phyloP scores from a whole-genome alignment of 2,113 vertebrate genomes.

The Athene noctua region DNA sequence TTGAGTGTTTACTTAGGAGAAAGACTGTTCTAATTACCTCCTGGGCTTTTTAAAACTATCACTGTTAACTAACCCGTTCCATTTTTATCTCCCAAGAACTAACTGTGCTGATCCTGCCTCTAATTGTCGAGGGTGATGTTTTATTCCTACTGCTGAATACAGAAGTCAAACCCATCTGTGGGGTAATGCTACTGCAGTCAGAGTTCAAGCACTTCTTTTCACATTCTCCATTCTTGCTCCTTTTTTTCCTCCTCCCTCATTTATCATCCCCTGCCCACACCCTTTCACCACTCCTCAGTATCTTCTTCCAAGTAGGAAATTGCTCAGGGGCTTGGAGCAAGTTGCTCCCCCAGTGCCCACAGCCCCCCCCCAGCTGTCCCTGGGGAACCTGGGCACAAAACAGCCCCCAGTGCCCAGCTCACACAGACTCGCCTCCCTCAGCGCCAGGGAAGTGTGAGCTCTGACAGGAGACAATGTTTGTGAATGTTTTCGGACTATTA shows the following conservation, averaged over 20 bases:
- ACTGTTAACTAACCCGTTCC: background rate
- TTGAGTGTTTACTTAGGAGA: background rate
- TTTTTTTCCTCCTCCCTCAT: background rate
- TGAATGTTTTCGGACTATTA: background rate
- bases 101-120: background rate
- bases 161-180: constrained; percentile 21
- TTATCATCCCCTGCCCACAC: background rate
- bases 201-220: constrained; percentile 37
- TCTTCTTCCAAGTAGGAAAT: background rate
- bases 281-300: background rate
- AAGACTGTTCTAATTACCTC: background rate
- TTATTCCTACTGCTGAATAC: background rate
- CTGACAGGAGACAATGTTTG: background rate
- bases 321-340: background rate
- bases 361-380: background rate
- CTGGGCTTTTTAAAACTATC: background rate
- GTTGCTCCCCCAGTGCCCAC: background rate
- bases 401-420: background rate
- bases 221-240: background rate
- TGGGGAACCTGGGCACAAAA: background rate
- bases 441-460: background rate
- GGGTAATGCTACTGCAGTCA: background rate
- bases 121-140: background rate
- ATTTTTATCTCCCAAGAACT: background rate
- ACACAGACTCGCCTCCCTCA: background rate